Conservation (phyloP, 1,140 invertebrate genomes). For the Papilio machaon region DNA sequence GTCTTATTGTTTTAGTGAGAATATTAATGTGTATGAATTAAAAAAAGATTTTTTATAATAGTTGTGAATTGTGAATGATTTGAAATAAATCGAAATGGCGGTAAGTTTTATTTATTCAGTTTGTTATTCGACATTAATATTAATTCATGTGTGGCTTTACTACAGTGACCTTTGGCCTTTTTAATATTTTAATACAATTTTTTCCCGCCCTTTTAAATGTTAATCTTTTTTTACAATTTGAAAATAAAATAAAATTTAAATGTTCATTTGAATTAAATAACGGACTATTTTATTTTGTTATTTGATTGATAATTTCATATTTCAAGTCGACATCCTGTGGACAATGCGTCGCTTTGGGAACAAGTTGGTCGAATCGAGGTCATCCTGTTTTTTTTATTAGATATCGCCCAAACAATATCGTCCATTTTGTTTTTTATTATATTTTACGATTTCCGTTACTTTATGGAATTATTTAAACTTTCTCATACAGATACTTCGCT, state of each 20-base stretch:
- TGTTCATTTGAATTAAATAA: background rate
- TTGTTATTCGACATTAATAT: background rate
- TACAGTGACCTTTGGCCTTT: background rate
- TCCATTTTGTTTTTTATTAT: slow-evolving; percentile 16
- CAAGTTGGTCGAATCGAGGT: slow-evolving; percentile 15
- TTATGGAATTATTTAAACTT: slow-evolving; percentile 4
- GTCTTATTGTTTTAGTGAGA: background rate
- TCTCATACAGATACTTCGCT: background rate
- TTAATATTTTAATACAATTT: background rate
- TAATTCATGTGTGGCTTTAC: background rate
- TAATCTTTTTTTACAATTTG: background rate
- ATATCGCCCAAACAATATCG: background rate
- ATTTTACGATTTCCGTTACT: slow-evolving; percentile 4
- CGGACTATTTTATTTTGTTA: background rate
- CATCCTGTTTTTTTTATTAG: background rate
- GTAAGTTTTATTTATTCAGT: slow-evolving; percentile 1
- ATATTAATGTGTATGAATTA: background rate
- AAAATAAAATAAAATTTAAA: background rate
- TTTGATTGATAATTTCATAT: background rate
- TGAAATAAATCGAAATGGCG: background rate
- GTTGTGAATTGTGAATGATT: background rate
- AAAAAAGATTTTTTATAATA: slow-evolving; percentile 6
- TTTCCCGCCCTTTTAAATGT: slow-evolving; percentile 1
- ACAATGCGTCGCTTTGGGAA: slow-evolving; percentile 9
- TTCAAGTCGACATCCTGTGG: background rate